A percentile compares a stretch with the other conserved stretches of the same genome.
These are phyloP conservation scores for Poliocrania exsul DNA, from an alignment of 2,797 vertebrate genomes.

Conservation along the genomic window DNA sequence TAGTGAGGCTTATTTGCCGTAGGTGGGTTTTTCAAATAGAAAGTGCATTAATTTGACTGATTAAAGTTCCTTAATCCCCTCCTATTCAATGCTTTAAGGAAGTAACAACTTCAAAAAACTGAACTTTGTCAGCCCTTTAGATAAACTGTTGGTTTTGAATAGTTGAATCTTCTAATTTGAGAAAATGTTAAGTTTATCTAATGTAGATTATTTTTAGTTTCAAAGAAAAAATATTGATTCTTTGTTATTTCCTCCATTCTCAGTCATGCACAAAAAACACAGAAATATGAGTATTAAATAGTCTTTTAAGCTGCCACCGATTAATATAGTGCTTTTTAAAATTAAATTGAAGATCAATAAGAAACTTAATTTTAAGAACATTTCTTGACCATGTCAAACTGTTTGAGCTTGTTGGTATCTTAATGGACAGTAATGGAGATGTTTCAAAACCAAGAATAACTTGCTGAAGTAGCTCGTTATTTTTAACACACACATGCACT, in stretches of 20 bases:
- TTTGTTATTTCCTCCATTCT: neutral
- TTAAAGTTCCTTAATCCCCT: neutral
- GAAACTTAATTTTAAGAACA: slow-evolving; percentile 6
- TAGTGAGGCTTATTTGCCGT: neutral
- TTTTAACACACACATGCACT: neutral
- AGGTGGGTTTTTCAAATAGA: neutral
- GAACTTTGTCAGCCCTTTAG: slow-evolving; percentile 5
- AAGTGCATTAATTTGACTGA: neutral
- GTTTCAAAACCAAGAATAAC: neutral
- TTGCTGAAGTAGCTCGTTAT: slow-evolving; percentile 17
- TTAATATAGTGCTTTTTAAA: neutral
- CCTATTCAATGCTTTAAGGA: neutral
- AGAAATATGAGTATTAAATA: neutral
- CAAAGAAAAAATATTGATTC: neutral
- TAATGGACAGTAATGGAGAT: slow-evolving; percentile 10
- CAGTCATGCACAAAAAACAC: neutral
- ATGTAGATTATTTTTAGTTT: slow-evolving; percentile 12
- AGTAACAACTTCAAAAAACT: neutral
- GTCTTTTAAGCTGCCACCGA: neutral
- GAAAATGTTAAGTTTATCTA: neutral
- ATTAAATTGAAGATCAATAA: neutral
- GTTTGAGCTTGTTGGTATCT: neutral
- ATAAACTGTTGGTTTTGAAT: neutral
- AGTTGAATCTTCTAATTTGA: neutral
- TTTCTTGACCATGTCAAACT: neutral